These are phyloP conservation scores for Camelus dromedarius DNA, from an alignment of 2,113 vertebrate species.

Conservation along the genomic window DNA sequence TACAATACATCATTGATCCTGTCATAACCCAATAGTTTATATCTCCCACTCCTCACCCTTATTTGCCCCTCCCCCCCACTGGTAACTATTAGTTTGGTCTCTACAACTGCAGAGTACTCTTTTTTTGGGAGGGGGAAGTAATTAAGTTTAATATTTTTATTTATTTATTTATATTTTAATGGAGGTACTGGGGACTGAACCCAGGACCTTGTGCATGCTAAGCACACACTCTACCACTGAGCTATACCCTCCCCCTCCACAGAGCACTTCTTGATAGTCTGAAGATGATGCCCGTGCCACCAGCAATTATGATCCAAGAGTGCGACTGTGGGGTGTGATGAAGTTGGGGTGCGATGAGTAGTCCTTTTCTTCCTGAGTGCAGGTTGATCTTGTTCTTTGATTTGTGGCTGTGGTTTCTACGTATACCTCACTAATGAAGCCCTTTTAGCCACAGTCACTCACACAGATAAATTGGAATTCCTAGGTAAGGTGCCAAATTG, in stretches of 20 bases:
- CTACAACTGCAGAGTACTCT: too few relatives aligned
- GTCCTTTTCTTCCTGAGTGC: constrained; percentile 6
- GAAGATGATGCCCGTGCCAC: constrained; percentile 23
- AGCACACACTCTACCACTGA: too few relatives aligned
- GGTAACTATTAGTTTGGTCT: too few relatives aligned
- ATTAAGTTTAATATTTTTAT: too few relatives aligned
- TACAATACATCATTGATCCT: too few relatives aligned
- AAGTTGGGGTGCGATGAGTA: constrained; percentile 28
- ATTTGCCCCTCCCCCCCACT: too few relatives aligned
- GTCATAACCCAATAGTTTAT: too few relatives aligned
- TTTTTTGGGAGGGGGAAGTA: too few relatives aligned
- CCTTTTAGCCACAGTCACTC: constrained; percentile 43
- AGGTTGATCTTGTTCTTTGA: constrained; percentile 41
- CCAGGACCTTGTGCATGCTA: too few relatives aligned
- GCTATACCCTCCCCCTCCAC: background rate
- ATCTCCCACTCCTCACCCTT: too few relatives aligned
- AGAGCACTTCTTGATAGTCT: background rate
- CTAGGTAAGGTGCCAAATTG: constrained; percentile 44
- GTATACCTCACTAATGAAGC: constrained; percentile 53
- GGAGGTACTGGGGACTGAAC: too few relatives aligned
- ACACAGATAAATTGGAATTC: constrained; percentile 54
- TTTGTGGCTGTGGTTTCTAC: constrained; percentile 33
- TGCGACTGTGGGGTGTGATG: background rate
- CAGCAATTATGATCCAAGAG: constrained; percentile 29
- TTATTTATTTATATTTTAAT: too few relatives aligned